Percentiles rank a stretch among this genome's conserved stretches.
Conservation (phyloP, 2,888 invertebrate genomes). For the Bellardia pandia region DNA sequence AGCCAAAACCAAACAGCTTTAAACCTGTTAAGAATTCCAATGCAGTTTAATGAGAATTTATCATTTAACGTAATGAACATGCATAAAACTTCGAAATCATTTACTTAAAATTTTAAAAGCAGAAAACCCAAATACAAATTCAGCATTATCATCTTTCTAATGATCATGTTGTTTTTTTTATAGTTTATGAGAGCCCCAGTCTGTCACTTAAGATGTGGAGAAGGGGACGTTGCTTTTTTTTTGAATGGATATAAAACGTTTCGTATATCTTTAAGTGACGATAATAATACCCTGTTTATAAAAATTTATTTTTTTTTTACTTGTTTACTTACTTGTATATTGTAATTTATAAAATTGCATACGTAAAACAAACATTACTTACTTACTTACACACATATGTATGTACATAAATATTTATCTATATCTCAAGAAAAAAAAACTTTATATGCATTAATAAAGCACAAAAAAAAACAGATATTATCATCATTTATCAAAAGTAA, state of each 20-base stretch:
- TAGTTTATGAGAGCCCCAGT: conserved; percentile 2
- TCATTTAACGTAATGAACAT: conserved; percentile 30
- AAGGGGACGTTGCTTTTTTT: conserved; percentile 1
- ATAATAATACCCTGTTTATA: conserved; percentile 68
- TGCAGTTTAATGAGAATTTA: conserved; percentile 59
- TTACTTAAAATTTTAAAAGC: not conserved
- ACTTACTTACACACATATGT: not conserved
- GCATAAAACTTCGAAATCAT: conserved; percentile 47
- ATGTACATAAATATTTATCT: conserved; percentile 19
- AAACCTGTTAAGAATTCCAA: conserved; percentile 65
- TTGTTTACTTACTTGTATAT: not conserved
- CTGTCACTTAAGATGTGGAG: conserved; percentile 8
- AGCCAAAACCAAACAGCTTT: conserved; percentile 38
- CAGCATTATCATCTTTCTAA: conserved; percentile 58
- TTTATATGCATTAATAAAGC: conserved; percentile 15
- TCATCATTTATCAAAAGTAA: conserved; percentile 67
- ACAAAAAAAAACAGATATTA: conserved; percentile 44
- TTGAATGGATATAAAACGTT: not conserved
- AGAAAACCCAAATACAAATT: not conserved
- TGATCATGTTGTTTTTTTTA: conserved; percentile 31
- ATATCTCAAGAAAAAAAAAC: not conserved
- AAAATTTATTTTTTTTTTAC: not conserved
- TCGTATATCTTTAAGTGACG: conserved; percentile 51
- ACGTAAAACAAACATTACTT: conserved; percentile 12
- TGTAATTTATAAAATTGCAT: conserved; percentile 61